Conservation (phyloP, 2,888 invertebrate species). For the Yponomeuta sedellus region DNA sequence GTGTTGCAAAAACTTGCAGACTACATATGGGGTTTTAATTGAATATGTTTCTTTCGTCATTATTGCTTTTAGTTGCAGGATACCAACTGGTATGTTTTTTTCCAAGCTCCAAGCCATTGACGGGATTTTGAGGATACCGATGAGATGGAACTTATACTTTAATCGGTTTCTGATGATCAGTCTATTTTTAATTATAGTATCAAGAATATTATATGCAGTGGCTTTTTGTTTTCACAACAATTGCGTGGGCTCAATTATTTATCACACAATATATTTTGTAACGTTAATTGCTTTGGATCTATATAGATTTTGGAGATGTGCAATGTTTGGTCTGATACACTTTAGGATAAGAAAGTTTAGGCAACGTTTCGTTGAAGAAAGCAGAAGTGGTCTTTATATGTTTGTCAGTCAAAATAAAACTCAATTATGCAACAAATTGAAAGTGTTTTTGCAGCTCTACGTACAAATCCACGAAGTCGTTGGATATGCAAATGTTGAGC, state of each 20-base stretch:
- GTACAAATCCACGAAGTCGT: slow-evolving; percentile 48
- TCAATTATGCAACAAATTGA: slow-evolving; percentile 6
- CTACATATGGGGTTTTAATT: slow-evolving; percentile 45
- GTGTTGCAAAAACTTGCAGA: slow-evolving; percentile 36
- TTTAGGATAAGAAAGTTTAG: neutral
- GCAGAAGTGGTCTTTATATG: neutral
- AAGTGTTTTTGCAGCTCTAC: slow-evolving; percentile 36
- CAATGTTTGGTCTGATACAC: slow-evolving; percentile 43
- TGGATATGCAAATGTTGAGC: slow-evolving; percentile 49
- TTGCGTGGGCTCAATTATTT: slow-evolving; percentile 33
- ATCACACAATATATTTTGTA: slow-evolving; percentile 41
- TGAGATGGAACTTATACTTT: slow-evolving; percentile 32
- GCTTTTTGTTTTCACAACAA: slow-evolving; percentile 36
- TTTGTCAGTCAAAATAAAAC: slow-evolving; percentile 6
- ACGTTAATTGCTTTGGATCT: slow-evolving; percentile 51
- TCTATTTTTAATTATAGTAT: slow-evolving; percentile 36
- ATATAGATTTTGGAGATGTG: slow-evolving; percentile 56
- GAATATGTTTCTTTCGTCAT: slow-evolving; percentile 45
- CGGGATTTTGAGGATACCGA: slow-evolving; percentile 41
- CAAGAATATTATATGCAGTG: slow-evolving; percentile 39
- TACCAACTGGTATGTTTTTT: slow-evolving; percentile 37
- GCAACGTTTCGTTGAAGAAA: neutral
- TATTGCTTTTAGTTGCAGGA: slow-evolving; percentile 29
- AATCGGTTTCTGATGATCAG: slow-evolving; percentile 33
- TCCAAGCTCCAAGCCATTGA: slow-evolving; percentile 40